Percentiles rank a stretch among this genome's conserved stretches.
Conservation (phyloP, 2,888 invertebrate species). For the Cryptus viduatorius region DNA sequence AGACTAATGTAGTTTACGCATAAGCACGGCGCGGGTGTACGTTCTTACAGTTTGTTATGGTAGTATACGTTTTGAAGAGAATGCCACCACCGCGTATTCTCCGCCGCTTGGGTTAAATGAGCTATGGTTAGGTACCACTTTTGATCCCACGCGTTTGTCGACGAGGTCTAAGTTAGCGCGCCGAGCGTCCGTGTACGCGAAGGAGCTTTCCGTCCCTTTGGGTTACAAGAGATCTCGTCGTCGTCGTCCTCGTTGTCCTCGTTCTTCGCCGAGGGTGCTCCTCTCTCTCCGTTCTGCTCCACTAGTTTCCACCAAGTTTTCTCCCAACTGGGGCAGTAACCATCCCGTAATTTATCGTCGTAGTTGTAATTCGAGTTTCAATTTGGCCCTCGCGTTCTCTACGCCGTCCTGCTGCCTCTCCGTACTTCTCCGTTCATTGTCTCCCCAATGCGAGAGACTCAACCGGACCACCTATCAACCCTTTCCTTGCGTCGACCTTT, state of each 20-base stretch:
- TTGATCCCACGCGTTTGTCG: constrained; percentile 57
- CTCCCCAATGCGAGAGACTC: constrained; percentile 14
- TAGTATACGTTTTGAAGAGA: neutral
- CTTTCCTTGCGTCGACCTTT: neutral
- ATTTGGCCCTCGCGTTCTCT: constrained; percentile 71
- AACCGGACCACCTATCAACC: constrained; percentile 43
- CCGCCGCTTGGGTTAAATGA: constrained; percentile 23
- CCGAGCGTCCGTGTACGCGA: constrained; percentile 13
- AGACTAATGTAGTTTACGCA: constrained; percentile 46
- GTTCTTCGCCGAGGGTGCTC: neutral
- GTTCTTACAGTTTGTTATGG: neutral
- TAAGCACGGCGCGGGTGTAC: neutral
- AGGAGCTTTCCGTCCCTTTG: constrained; percentile 7
- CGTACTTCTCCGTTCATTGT: constrained; percentile 53
- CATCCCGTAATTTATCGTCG: constrained; percentile 79
- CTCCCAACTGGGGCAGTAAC: constrained; percentile 76
- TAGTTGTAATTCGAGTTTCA: constrained; percentile 79
- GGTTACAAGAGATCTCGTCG: constrained; percentile 15
- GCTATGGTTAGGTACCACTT: constrained; percentile 43
- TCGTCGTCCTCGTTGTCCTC: constrained; percentile 34
- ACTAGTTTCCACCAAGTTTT: constrained; percentile 72
- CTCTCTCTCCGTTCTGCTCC: constrained; percentile 33
- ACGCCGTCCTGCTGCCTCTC: constrained; percentile 14
- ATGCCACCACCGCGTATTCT: neutral
- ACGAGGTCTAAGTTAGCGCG: constrained; percentile 41